phyloP scores from a whole-genome alignment of 2,113 vertebrate species.

The Eublepharis macularius region DNA sequence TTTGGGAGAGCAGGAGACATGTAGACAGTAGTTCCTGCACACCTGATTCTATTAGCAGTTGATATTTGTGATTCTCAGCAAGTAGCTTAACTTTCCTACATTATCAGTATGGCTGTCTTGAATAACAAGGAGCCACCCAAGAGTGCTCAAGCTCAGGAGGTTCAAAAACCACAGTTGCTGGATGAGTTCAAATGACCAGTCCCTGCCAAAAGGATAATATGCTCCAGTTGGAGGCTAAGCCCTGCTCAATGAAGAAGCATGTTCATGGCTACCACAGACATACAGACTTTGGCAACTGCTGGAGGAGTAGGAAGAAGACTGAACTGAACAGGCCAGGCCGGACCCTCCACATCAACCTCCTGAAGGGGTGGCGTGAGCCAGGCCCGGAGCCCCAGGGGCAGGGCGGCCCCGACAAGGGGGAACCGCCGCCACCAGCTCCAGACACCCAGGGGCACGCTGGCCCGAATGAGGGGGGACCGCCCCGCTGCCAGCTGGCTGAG shows the following conservation, averaged over 20 bases:
- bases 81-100: not conserved
- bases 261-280: not conserved
- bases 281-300: not conserved
- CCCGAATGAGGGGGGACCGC: too few species aligned
- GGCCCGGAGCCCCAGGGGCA: too few species aligned
- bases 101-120: not conserved
- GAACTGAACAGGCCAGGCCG: too few species aligned
- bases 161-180: slow-evolving; percentile 17
- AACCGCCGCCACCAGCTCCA: too few species aligned
- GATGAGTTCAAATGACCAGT: accelerated
- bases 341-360: too few species aligned
- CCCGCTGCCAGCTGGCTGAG: too few species aligned
- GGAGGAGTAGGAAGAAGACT: not conserved
- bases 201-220: accelerated
- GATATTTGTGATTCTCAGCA: not conserved
- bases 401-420: too few species aligned
- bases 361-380: too few species aligned
- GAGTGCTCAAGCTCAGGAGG: slow-evolving; percentile 5
- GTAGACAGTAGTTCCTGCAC: not conserved
- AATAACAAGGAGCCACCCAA: not conserved
- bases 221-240: not conserved
- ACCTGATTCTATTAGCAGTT: not conserved
- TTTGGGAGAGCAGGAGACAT: not conserved
- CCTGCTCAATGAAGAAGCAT: not conserved
- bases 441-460: too few species aligned